Percentiles rank a stretch among this genome's conserved stretches.
phyloP scores from a whole-genome alignment of 2,797 vertebrate species.

The Paramormyrops hopkinsi region DNA sequence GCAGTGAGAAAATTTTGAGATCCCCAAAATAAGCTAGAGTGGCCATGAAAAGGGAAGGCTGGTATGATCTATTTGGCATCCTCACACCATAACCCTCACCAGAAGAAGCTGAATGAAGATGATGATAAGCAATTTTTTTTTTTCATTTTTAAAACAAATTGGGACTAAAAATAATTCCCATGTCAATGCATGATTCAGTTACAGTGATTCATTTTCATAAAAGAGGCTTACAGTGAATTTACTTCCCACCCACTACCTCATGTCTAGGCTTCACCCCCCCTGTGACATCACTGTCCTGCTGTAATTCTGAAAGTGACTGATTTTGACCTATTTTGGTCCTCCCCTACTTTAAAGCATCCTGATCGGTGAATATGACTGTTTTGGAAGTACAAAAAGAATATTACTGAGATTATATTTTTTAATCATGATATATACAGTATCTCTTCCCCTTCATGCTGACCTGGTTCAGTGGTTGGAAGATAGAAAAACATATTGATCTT shows the following conservation, averaged over 20 bases:
- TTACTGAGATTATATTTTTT: background rate
- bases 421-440: background rate
- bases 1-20: background rate
- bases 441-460: background rate
- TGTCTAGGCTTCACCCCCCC: conserved; percentile 32
- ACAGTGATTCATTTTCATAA: conserved; percentile 48
- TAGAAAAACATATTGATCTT: background rate
- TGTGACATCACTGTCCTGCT: conserved; percentile 26
- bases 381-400: background rate
- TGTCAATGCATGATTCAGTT: conserved; percentile 51
- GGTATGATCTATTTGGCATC: background rate
- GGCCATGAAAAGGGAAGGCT: background rate
- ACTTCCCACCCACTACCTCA: conserved; percentile 43
- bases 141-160: background rate
- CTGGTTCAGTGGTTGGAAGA: background rate
- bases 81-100: background rate
- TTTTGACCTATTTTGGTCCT: background rate
- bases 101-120: background rate
- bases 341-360: background rate
- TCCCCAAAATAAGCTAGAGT: background rate
- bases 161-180: conserved; percentile 42
- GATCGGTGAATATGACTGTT: background rate
- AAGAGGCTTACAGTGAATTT: conserved; percentile 35
- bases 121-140: background rate
- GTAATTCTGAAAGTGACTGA: background rate